Evolutionary conservation across 2,888 invertebrate species (phyloP).

Genomic region (Arrhopalites spinosus): DNA sequence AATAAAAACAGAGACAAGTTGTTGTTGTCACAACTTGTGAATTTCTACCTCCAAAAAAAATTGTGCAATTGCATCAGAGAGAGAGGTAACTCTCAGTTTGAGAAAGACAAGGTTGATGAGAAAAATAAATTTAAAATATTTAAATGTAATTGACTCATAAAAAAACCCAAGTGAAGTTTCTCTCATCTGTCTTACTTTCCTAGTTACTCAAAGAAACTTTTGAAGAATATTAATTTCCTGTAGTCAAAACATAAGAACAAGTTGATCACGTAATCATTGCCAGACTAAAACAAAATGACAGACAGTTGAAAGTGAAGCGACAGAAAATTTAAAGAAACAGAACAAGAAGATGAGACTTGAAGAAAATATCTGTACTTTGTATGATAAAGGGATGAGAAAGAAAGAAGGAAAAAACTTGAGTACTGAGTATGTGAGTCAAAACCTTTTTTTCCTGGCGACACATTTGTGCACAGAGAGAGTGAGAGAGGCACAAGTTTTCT

Average conservation of each 20-base stretch:
- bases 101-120: conserved; percentile 1
- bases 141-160: background rate
- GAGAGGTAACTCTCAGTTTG: background rate
- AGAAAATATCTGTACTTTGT: background rate
- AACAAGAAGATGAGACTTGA: background rate
- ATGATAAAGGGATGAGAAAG: background rate
- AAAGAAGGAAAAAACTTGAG: background rate
- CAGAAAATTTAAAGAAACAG: background rate
- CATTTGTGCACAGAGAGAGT: conserved; percentile 1
- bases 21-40: too few relatives aligned
- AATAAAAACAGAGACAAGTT: too few relatives aligned
- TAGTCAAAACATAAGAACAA: conserved; percentile 23
- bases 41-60: too few relatives aligned
- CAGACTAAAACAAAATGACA: conserved; percentile 6
- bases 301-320: conserved; percentile 20
- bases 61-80: background rate
- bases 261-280: conserved; percentile 28
- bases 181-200: background rate
- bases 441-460: background rate
- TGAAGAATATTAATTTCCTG: conserved; percentile 30
- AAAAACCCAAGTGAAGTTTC: background rate
- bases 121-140: conserved; percentile 8
- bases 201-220: too few relatives aligned
- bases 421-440: background rate
- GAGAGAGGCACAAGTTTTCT: background rate